Conservation (phyloP, 2,888 invertebrate species). For the Polietes domitor region DNA sequence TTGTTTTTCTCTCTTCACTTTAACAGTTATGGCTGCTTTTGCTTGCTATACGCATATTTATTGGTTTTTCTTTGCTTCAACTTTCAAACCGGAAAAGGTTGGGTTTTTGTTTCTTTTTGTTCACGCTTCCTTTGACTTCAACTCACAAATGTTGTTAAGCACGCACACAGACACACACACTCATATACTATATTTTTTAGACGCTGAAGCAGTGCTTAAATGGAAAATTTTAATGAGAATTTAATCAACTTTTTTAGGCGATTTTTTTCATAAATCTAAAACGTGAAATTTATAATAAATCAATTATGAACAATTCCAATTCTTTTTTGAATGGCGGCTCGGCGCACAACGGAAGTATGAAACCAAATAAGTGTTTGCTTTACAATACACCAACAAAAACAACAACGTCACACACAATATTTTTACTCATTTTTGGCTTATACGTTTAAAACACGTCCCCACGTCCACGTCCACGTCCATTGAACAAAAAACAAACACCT, state of each 20-base stretch:
- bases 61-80: neutral
- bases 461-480: neutral
- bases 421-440: constrained; percentile 31
- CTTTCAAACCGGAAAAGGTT: constrained; percentile 62
- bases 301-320: neutral
- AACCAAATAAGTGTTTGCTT: constrained; percentile 54
- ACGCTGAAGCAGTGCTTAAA: constrained; percentile 25
- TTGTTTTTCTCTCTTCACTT: neutral
- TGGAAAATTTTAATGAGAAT: constrained; percentile 25
- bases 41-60: neutral
- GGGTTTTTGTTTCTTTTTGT: constrained; percentile 46
- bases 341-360: constrained; percentile 56
- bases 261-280: neutral
- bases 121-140: constrained; percentile 54
- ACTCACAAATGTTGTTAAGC: neutral
- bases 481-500: neutral
- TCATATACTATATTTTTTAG: constrained; percentile 19
- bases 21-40: constrained; percentile 20
- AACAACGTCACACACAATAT: constrained; percentile 35
- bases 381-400: constrained; percentile 22
- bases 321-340: neutral
- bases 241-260: neutral
- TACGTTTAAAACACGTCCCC: constrained; percentile 52
- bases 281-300: constrained; percentile 54
- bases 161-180: neutral